phyloP scores from a whole-genome alignment of 1,140 invertebrate species.

The Aphidius ervi region DNA sequence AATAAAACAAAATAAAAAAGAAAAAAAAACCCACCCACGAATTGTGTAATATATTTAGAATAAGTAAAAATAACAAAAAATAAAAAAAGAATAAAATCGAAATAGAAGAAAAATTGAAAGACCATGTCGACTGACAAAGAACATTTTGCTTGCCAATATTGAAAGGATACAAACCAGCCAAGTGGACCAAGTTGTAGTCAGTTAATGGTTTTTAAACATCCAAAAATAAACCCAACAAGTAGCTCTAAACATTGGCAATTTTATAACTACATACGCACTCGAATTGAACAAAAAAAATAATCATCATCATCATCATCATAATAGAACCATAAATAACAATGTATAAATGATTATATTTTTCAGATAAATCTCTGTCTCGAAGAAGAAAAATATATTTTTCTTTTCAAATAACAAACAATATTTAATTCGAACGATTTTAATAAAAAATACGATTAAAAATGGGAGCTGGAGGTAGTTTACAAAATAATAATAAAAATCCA shows the following conservation, averaged over 20 bases:
- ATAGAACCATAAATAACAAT: slow-evolving; percentile 3
- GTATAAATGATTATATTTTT: background rate
- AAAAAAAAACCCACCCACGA: background rate
- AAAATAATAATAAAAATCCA: slow-evolving; percentile 19
- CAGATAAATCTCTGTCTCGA: background rate
- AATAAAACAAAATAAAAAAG: background rate
- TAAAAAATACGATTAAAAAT: slow-evolving; percentile 9
- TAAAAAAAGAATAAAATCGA: slow-evolving; percentile 9
- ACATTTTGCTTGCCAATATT: slow-evolving; percentile 20
- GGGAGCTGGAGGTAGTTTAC: slow-evolving; percentile 23
- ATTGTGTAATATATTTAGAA: background rate
- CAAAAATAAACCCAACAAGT: slow-evolving; percentile 19
- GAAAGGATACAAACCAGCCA: slow-evolving; percentile 18
- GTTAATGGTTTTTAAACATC: slow-evolving; percentile 15
- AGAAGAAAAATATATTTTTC: background rate
- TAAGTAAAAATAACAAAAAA: background rate
- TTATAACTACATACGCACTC: too few relatives aligned
- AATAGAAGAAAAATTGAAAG: background rate
- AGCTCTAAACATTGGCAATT: background rate
- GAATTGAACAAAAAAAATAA: too few relatives aligned
- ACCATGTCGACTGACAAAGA: slow-evolving; percentile 19
- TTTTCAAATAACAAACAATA: background rate
- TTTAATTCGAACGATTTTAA: slow-evolving; percentile 7
- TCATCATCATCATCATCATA: too few relatives aligned
- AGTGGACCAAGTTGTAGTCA: slow-evolving; percentile 16